Percentiles rank a stretch among this genome's conserved stretches.
These are phyloP conservation scores for Leptinotarsa texana DNA, from an alignment of 1,140 invertebrate genomes.

Conservation along the genomic window DNA sequence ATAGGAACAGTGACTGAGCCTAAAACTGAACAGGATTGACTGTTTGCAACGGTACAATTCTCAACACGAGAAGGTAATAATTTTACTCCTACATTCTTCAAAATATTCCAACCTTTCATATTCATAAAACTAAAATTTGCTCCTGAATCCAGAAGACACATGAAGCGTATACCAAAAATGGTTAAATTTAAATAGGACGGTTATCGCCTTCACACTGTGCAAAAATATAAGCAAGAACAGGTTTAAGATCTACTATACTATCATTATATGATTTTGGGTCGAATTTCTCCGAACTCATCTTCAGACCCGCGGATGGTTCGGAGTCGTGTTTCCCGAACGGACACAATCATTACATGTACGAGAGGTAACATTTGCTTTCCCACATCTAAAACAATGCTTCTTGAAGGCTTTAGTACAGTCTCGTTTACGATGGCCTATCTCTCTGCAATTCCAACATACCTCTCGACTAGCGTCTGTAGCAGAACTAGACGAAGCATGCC, in stretches of 20 bases:
- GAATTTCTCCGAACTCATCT: neutral
- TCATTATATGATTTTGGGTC: neutral
- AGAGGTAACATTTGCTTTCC: slow-evolving; percentile 14
- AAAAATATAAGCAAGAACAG: neutral
- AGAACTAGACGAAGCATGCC: neutral
- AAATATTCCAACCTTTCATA: slow-evolving; percentile 5
- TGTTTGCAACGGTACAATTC: neutral
- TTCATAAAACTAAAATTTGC: slow-evolving; percentile 12
- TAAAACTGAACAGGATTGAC: neutral
- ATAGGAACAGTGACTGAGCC: slow-evolving; percentile 13
- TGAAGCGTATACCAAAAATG: slow-evolving; percentile 11
- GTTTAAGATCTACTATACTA: neutral
- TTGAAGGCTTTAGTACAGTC: slow-evolving; percentile 9
- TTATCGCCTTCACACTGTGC: slow-evolving; percentile 2
- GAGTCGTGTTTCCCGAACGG: neutral
- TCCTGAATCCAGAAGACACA: slow-evolving; percentile 22
- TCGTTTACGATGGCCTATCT: neutral
- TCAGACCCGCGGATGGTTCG: neutral
- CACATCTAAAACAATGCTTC: slow-evolving; percentile 24
- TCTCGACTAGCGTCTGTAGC: no score
- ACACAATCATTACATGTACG: slow-evolving; percentile 16
- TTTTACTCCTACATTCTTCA: slow-evolving; percentile 2
- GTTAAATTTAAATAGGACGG: slow-evolving; percentile 19
- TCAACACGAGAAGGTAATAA: neutral
- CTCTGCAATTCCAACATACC: slow-evolving; percentile 27